Evolutionary conservation across 2,797 vertebrate species (phyloP).

Genomic region (Clarias fuscus): DNA sequence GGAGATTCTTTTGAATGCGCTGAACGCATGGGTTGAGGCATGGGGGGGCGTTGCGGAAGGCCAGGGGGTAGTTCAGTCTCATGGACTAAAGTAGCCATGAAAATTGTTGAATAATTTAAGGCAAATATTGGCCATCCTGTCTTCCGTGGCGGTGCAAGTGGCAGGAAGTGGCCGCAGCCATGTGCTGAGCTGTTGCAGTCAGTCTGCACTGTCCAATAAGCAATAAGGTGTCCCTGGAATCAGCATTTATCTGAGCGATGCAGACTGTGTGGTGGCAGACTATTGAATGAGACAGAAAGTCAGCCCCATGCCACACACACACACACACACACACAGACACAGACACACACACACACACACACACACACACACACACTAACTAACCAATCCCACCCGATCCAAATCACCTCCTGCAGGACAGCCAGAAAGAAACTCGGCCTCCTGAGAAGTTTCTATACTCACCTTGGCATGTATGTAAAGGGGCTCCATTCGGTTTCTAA

Average conservation of each 20-base stretch:
- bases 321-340: slow-evolving; percentile 34
- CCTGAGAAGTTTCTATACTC: slow-evolving; percentile 54
- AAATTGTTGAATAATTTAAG: slow-evolving; percentile 79
- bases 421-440: slow-evolving; percentile 58
- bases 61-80: slow-evolving; percentile 45
- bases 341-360: slow-evolving; percentile 30
- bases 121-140: slow-evolving; percentile 74
- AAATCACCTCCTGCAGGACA: slow-evolving; percentile 66
- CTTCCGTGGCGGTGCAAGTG: slow-evolving; percentile 72
- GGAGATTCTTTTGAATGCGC: slow-evolving; percentile 59
- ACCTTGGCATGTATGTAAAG: slow-evolving; percentile 64
- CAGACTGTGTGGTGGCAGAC: slow-evolving; percentile 79
- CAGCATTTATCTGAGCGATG: slow-evolving; percentile 78
- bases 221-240: slow-evolving; percentile 81
- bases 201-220: slow-evolving; percentile 79
- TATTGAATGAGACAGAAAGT: slow-evolving; percentile 79
- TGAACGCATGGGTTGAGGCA: background rate
- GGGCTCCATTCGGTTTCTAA: slow-evolving; percentile 45
- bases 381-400: slow-evolving; percentile 2
- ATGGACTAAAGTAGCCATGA: slow-evolving; percentile 71
- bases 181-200: slow-evolving; percentile 78
- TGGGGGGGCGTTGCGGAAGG: background rate
- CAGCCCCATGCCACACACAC: slow-evolving; percentile 39
- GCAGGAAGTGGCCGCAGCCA: slow-evolving; percentile 76
- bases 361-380: background rate